Conservation (phyloP, 2,797 vertebrate species). For the Parambassis ranga region DNA sequence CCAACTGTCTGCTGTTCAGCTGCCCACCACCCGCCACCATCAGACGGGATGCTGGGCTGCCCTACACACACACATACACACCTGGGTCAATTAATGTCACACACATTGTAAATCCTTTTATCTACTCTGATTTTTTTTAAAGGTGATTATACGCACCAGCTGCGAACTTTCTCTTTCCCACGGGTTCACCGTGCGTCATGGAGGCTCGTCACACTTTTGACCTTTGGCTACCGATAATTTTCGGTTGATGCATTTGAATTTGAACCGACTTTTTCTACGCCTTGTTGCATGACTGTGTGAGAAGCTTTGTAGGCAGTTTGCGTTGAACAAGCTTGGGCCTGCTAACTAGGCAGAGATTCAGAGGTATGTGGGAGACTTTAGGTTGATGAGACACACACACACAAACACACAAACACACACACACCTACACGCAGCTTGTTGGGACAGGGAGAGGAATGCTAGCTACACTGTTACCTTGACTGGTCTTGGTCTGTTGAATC, state of each 20-base stretch:
- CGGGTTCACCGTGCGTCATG: not conserved
- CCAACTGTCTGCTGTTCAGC: constrained; percentile 30
- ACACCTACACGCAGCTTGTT: constrained; percentile 61
- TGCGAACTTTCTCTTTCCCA: constrained; percentile 35
- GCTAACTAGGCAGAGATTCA: constrained; percentile 48
- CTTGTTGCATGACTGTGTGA: constrained; percentile 54
- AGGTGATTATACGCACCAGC: not conserved
- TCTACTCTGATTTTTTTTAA: constrained; percentile 21
- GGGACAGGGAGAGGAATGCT: constrained; percentile 77
- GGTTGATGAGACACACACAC: constrained; percentile 46
- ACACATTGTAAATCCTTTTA: constrained; percentile 58
- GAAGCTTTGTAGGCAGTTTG: constrained; percentile 56
- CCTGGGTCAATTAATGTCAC: constrained; percentile 49
- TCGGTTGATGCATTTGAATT: constrained; percentile 47
- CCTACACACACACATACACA: constrained; percentile 16
- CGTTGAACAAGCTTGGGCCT: constrained; percentile 70
- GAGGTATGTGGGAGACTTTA: constrained; percentile 66
- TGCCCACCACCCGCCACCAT: constrained; percentile 35
- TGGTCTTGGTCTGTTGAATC: constrained; percentile 50
- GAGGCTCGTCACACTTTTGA: not conserved
- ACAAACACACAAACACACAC: constrained; percentile 23
- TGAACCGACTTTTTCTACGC: constrained; percentile 21
- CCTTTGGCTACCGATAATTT: constrained; percentile 17
- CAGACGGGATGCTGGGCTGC: not conserved
- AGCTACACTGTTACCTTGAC: constrained; percentile 44